These are phyloP conservation scores for Camponotus floridanus DNA, from an alignment of 1,140 invertebrate species.

Conservation along the genomic window DNA sequence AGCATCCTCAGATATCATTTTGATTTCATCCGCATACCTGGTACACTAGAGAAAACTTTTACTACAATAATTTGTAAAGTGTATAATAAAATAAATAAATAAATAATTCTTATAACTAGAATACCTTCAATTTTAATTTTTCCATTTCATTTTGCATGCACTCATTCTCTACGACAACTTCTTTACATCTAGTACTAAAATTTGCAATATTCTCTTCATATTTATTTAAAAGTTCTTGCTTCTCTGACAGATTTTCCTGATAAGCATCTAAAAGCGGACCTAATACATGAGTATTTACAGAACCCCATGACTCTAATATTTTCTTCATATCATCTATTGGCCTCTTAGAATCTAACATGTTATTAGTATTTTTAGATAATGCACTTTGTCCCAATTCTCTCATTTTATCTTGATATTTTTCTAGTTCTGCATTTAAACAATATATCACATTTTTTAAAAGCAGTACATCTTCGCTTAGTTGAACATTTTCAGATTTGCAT, in stretches of 20 bases:
- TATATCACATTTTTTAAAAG: conserved; percentile 90
- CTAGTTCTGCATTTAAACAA: conserved; percentile 89
- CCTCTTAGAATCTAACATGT: conserved; percentile 63
- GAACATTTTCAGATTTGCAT: conserved; percentile 85
- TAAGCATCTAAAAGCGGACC: conserved; percentile 90
- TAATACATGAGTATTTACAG: conserved; percentile 87
- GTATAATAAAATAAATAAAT: not conserved
- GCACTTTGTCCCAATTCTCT: conserved; percentile 77
- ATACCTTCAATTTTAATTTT: conserved; percentile 86
- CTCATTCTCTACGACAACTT: conserved; percentile 89
- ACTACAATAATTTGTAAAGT: conserved; percentile 52
- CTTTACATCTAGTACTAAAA: conserved; percentile 88
- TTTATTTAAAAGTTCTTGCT: conserved; percentile 88
- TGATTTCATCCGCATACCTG: conserved; percentile 81
- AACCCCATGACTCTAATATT: conserved; percentile 84
- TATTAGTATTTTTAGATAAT: conserved; percentile 43
- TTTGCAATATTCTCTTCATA: conserved; percentile 88
- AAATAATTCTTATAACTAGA: not conserved
- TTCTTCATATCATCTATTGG: conserved; percentile 69
- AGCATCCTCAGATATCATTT: conserved; percentile 85
- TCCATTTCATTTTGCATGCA: conserved; percentile 87
- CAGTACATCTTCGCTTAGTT: conserved; percentile 87
- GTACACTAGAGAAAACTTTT: conserved; percentile 78
- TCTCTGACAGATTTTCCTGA: conserved; percentile 89
- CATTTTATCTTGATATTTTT: conserved; percentile 89